These are phyloP conservation scores for Idaea aversata DNA, from an alignment of 2,888 invertebrate genomes.

Conservation along the genomic window DNA sequence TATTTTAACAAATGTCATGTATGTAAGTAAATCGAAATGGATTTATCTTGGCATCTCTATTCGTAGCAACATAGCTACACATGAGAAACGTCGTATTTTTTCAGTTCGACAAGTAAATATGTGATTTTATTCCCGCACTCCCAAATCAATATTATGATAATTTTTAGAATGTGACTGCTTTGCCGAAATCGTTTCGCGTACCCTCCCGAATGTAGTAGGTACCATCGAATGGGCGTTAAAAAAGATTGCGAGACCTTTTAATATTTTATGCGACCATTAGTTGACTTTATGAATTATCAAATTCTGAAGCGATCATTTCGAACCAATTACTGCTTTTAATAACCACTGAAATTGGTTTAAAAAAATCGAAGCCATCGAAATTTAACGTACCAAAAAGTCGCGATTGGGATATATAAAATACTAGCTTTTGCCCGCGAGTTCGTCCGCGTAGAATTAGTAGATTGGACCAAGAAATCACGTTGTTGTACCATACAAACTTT, in stretches of 20 bases:
- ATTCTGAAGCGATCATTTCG: not conserved
- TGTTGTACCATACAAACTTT: too few species aligned
- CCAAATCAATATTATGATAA: conserved; percentile 1
- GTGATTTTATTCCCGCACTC: not conserved
- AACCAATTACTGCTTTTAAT: not conserved
- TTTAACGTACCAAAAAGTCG: not conserved
- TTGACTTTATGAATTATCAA: not conserved
- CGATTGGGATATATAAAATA: not conserved
- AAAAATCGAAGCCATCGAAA: not conserved
- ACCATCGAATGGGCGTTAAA: not conserved
- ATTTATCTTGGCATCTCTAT: not conserved
- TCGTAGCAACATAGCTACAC: not conserved
- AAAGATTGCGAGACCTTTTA: not conserved
- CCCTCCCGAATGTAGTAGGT: not conserved
- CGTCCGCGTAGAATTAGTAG: too few species aligned
- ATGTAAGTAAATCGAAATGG: not conserved
- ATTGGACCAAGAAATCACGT: too few species aligned
- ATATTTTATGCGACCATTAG: not conserved
- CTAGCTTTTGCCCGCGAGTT: too few species aligned
- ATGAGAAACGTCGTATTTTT: not conserved
- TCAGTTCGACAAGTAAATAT: not conserved
- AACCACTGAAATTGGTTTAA: not conserved
- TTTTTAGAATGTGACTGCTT: not conserved
- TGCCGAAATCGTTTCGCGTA: not conserved
- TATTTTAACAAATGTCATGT: too few species aligned